phyloP scores from a whole-genome alignment of 1,140 invertebrate genomes.

The Gonatopus flavifemur region DNA sequence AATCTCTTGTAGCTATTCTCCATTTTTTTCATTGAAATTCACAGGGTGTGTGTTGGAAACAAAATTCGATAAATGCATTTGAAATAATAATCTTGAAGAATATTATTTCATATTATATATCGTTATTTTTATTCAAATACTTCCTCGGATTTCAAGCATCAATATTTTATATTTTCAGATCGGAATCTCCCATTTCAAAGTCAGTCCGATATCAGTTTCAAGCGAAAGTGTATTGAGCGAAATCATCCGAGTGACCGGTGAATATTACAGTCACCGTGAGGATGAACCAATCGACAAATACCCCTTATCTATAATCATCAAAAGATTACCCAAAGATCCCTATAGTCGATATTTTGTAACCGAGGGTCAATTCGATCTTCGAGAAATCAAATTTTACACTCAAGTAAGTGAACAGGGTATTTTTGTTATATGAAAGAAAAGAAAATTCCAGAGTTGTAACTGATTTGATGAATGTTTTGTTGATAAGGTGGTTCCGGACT shows the following conservation, averaged over 20 bases:
- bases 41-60: not conserved
- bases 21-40: slow-evolving; percentile 7
- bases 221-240: slow-evolving; percentile 66
- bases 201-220: slow-evolving; percentile 59
- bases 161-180: slow-evolving; percentile 38
- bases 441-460: slow-evolving; percentile 3
- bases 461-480: not conserved
- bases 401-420: slow-evolving; percentile 58
- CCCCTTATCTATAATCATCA: slow-evolving; percentile 72
- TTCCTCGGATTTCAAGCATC: too few relatives aligned
- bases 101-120: slow-evolving; percentile 7
- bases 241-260: slow-evolving; percentile 50
- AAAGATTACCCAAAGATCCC: slow-evolving; percentile 73
- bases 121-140: not conserved
- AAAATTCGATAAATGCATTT: slow-evolving; percentile 8
- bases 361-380: slow-evolving; percentile 78
- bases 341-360: slow-evolving; percentile 76
- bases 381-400: slow-evolving; percentile 83
- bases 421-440: not conserved
- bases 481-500: slow-evolving; percentile 65
- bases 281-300: slow-evolving; percentile 47
- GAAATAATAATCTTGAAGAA: too few relatives aligned
- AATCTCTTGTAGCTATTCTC: not conserved
- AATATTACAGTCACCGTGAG: slow-evolving; percentile 58
- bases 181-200: slow-evolving; percentile 56